These are phyloP conservation scores for Macrotis lagotis DNA, from an alignment of 2,113 vertebrate species.

Conservation along the genomic window DNA sequence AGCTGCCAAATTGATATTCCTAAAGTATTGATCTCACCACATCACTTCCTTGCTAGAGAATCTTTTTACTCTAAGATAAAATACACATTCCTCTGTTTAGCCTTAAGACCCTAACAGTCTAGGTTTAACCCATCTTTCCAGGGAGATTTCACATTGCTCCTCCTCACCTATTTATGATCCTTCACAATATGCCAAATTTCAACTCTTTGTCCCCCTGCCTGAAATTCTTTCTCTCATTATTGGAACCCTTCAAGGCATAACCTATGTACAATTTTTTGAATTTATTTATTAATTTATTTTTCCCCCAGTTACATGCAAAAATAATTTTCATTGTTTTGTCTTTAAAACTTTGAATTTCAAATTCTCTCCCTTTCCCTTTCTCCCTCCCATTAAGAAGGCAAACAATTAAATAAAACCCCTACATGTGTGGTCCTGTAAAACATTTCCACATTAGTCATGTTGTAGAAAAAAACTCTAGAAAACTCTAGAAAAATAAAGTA, in stretches of 20 bases:
- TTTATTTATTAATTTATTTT: too few relatives aligned
- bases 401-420: too few relatives aligned
- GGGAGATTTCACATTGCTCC: neutral
- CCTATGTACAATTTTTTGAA: too few relatives aligned
- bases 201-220: neutral
- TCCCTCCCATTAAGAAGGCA: too few relatives aligned
- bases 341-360: too few relatives aligned
- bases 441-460: too few relatives aligned
- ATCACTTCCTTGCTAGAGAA: neutral
- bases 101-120: neutral
- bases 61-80: neutral
- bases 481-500: too few relatives aligned
- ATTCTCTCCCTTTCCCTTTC: too few relatives aligned
- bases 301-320: too few relatives aligned
- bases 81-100: neutral
- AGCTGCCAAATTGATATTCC: neutral
- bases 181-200: neutral
- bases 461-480: too few relatives aligned
- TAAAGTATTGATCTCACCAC: neutral
- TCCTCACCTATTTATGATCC: neutral
- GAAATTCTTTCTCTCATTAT: neutral
- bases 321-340: too few relatives aligned
- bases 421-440: too few relatives aligned
- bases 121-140: neutral
- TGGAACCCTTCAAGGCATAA: neutral